Evolutionary conservation across 2,113 vertebrate species (phyloP).

Genomic region (Rafetus swinhoei): DNA sequence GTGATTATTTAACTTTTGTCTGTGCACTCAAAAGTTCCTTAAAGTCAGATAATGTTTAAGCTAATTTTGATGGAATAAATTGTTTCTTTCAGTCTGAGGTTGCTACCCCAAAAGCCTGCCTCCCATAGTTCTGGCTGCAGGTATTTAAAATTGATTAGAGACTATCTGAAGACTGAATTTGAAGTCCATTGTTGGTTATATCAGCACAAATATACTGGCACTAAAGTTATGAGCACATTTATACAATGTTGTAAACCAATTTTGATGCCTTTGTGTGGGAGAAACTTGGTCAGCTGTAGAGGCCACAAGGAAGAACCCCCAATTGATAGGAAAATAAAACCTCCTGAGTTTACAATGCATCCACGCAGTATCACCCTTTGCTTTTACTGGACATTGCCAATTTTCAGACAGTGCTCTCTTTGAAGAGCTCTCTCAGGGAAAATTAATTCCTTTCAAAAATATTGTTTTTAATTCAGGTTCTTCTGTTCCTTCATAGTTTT

Average conservation of each 20-base stretch:
- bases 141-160: background rate
- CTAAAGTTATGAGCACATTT: background rate
- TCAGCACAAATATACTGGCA: background rate
- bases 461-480: background rate
- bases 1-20: background rate
- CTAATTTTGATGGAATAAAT: constrained; percentile 1
- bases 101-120: background rate
- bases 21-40: background rate
- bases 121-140: background rate
- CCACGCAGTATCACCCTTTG: constrained; percentile 4
- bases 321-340: background rate
- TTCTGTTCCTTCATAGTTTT: background rate
- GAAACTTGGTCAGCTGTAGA: background rate
- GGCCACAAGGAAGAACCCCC: background rate
- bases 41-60: background rate
- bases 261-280: background rate
- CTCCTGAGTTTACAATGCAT: constrained; percentile 29
- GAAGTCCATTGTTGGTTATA: background rate
- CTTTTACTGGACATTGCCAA: background rate
- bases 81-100: background rate
- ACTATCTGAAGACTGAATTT: constrained; percentile 11
- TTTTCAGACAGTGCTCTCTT: background rate
- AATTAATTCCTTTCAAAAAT: background rate
- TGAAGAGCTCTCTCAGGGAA: background rate
- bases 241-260: background rate